A percentile compares a stretch with the other conserved stretches of the same genome.
phyloP scores from a whole-genome alignment of 2,888 invertebrate genomes.

The Eupeodes luniger region DNA sequence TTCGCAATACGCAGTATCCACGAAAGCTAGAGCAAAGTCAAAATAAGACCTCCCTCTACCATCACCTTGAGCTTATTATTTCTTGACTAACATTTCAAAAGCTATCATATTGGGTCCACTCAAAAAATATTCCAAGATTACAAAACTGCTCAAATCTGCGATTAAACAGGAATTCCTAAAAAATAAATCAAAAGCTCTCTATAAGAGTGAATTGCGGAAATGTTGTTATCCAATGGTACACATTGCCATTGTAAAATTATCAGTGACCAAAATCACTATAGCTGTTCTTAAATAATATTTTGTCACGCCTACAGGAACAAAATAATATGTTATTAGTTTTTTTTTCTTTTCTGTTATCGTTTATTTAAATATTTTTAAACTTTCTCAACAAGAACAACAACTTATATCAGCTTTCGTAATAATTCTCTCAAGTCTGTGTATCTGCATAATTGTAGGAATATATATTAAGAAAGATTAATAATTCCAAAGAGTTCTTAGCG shows the following conservation, averaged over 20 bases:
- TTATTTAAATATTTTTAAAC: slow-evolving; percentile 37
- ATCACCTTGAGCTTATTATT: too few species aligned
- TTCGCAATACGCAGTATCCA: too few species aligned
- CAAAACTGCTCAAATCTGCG: neutral
- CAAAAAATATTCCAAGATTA: neutral
- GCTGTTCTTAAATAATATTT: slow-evolving; percentile 5
- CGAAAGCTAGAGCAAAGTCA: too few species aligned
- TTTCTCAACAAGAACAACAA: slow-evolving; percentile 16
- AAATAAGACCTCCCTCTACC: too few species aligned
- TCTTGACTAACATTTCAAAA: neutral
- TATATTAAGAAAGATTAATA: slow-evolving; percentile 3
- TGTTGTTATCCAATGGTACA: neutral
- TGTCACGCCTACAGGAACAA: slow-evolving; percentile 23
- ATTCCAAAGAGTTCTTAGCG: neutral
- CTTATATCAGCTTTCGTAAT: slow-evolving; percentile 71
- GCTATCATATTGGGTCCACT: neutral
- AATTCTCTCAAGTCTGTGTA: slow-evolving; percentile 12
- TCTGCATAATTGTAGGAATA: neutral
- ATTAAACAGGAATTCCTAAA: neutral
- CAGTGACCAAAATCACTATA: slow-evolving; percentile 17
- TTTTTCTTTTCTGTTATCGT: neutral
- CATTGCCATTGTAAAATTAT: neutral
- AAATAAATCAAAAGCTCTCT: neutral
- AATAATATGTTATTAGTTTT: neutral
- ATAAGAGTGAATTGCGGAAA: slow-evolving; percentile 20